These are phyloP conservation scores for Muscicapa adusta DNA, from an alignment of 2,113 vertebrate genomes.

Conservation along the genomic window DNA sequence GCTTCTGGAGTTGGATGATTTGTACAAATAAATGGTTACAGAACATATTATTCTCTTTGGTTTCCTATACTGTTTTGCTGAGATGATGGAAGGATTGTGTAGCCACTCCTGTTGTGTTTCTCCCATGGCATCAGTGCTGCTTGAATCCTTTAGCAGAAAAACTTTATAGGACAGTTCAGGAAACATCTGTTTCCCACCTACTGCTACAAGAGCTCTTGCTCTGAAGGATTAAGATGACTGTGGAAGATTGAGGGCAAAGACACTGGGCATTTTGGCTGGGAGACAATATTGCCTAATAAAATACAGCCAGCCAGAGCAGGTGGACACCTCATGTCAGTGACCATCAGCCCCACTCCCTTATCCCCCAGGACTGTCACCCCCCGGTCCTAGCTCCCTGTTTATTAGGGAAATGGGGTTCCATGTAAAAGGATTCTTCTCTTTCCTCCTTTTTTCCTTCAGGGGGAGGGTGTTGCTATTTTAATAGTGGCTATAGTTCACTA, in stretches of 20 bases:
- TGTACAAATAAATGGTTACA: background rate
- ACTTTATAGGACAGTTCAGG: background rate
- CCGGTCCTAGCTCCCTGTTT: background rate
- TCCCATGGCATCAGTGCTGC: background rate
- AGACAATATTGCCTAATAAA: background rate
- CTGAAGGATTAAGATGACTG: background rate
- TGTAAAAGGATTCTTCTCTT: background rate
- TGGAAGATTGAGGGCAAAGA: background rate
- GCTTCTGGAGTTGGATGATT: background rate
- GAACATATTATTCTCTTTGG: background rate
- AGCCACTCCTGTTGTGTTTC: background rate
- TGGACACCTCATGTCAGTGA: fast-evolving
- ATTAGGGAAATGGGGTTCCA: background rate
- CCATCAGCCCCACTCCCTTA: fast-evolving
- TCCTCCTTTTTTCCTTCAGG: background rate
- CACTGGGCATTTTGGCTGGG: background rate
- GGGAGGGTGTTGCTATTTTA: background rate
- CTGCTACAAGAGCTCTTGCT: background rate
- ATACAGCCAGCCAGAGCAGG: background rate
- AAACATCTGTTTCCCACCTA: background rate
- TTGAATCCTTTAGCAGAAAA: background rate
- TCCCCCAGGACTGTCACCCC: fast-evolving
- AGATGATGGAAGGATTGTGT: background rate
- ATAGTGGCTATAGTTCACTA: background rate
- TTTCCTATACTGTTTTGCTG: background rate